Conservation (phyloP, 2,888 invertebrate genomes). For the Erynnis tages region DNA sequence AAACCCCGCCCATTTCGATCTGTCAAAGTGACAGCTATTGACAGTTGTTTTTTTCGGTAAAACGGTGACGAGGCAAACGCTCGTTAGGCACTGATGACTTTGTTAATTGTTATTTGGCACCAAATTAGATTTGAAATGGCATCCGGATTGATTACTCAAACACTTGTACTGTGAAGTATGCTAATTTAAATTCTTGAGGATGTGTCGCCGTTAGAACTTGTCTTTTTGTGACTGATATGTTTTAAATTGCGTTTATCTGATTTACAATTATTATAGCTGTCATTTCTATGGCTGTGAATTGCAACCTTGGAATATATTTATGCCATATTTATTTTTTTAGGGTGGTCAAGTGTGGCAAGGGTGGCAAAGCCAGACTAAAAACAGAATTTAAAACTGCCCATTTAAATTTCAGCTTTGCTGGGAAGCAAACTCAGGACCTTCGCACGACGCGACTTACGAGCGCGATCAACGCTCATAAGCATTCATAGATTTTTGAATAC, state of each 20-base stretch:
- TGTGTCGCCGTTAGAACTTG: conserved; percentile 4
- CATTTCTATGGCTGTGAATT: too few species aligned
- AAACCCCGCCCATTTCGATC: conserved; percentile 55
- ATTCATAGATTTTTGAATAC: too few species aligned
- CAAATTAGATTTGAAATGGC: conserved; percentile 60
- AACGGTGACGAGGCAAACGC: conserved; percentile 32
- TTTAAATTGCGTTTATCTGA: conserved; percentile 7
- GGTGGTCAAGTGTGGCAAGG: too few species aligned
- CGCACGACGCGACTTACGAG: too few species aligned
- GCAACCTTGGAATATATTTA: too few species aligned
- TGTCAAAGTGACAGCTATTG: conserved; percentile 54
- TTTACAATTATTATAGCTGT: neutral
- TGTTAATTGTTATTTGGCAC: conserved; percentile 71
- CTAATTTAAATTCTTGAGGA: conserved; percentile 46
- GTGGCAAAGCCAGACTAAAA: too few species aligned
- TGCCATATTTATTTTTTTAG: too few species aligned
- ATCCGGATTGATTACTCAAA: conserved; percentile 46
- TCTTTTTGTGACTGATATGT: conserved; percentile 7
- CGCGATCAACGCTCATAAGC: too few species aligned
- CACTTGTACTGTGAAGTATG: conserved; percentile 35
- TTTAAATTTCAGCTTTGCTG: too few species aligned
- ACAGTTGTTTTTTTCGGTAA: conserved; percentile 32
- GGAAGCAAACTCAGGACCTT: too few species aligned
- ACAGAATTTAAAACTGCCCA: too few species aligned
- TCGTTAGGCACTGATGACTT: conserved; percentile 67